Conservation (phyloP, 2,888 invertebrate species). For the Luperina testacea region DNA sequence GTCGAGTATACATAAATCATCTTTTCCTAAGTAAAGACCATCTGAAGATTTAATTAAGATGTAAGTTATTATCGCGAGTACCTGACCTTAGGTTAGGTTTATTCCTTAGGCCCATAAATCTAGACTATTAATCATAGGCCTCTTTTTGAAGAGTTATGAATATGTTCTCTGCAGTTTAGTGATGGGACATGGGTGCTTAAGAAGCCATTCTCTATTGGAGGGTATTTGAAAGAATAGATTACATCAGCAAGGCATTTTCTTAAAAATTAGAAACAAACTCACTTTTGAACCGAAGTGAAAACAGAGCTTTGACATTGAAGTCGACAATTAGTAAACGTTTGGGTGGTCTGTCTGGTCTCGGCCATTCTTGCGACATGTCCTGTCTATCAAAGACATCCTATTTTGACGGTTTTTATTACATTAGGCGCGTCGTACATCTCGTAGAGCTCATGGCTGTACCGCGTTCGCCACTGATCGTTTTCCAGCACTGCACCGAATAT, state of each 20-base stretch:
- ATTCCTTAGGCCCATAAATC: constrained; percentile 38
- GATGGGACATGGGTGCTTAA: background rate
- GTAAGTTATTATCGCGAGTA: constrained; percentile 22
- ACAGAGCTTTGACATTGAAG: background rate
- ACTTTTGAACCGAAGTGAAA: background rate
- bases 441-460: background rate
- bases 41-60: constrained; percentile 2
- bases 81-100: constrained; percentile 15
- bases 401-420: background rate
- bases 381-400: background rate
- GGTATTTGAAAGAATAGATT: background rate
- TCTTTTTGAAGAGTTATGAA: constrained; percentile 14
- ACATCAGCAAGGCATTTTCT: background rate
- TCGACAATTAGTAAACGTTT: background rate
- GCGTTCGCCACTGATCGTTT: no score
- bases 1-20: background rate
- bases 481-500: background rate
- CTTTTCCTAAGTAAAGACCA: constrained; percentile 15
- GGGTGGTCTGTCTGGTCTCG: background rate
- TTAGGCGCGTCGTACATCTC: no score
- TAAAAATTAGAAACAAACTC: background rate
- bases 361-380: background rate
- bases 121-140: constrained; percentile 28
- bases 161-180: constrained; percentile 4
- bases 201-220: background rate